Percentiles rank a stretch among this genome's conserved stretches.
Conservation (phyloP, 2,113 vertebrate genomes). For the Nesogale talazaci region DNA sequence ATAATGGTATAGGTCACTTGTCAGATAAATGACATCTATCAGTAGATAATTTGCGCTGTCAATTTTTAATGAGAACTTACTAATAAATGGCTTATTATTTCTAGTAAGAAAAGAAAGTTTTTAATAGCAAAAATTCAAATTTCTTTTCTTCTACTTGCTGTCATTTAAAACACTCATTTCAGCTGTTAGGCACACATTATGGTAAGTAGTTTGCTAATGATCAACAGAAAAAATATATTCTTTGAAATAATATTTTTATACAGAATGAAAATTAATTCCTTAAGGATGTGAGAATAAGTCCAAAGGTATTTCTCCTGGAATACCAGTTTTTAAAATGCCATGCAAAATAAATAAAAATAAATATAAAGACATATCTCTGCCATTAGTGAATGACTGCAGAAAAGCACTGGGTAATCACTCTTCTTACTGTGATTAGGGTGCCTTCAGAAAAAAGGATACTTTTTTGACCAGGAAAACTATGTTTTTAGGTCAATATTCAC, state of each 20-base stretch:
- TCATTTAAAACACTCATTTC: constrained; percentile 32
- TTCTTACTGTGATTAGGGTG: no score
- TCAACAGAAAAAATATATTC: neutral
- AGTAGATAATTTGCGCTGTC: constrained; percentile 17
- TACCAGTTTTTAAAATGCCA: no score
- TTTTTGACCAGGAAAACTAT: no score
- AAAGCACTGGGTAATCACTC: no score
- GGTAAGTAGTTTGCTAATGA: constrained; percentile 14
- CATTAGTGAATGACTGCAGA: no score
- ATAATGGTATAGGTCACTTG: neutral
- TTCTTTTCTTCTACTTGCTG: neutral
- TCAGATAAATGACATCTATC: constrained; percentile 8
- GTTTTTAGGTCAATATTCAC: no score
- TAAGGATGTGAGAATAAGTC: no score
- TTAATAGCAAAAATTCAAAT: constrained; percentile 53
- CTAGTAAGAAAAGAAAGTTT: neutral
- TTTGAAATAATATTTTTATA: constrained; percentile 10
- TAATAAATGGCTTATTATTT: constrained; percentile 20
- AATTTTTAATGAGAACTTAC: constrained; percentile 38
- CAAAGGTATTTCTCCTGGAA: no score
- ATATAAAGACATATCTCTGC: no score
- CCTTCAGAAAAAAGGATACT: no score
- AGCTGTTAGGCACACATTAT: neutral
- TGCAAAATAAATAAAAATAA: no score
- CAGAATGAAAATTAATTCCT: neutral